Evolutionary conservation across 2,888 invertebrate species (phyloP).

Genomic region (Drosophila borborema): DNA sequence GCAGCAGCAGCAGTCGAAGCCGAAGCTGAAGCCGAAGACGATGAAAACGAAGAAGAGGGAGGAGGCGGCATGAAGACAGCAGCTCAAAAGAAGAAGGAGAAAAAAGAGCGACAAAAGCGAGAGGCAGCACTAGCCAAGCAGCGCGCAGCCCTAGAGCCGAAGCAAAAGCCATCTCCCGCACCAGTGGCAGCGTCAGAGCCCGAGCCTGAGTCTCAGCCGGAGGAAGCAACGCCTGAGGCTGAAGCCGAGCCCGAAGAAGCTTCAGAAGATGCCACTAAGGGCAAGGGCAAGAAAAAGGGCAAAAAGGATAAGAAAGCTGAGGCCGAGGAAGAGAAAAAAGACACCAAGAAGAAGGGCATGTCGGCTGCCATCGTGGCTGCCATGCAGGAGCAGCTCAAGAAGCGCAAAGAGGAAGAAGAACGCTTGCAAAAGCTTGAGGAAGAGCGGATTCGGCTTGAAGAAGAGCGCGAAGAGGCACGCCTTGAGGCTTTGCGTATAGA

Average conservation of each 20-base stretch:
- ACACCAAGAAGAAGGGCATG: conserved; percentile 89
- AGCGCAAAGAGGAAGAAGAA: conserved; percentile 95
- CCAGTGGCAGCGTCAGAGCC: conserved; percentile 42
- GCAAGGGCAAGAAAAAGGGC: conserved; percentile 85
- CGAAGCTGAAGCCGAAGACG: conserved; percentile 64
- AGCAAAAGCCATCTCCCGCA: conserved; percentile 76
- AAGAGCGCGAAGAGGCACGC: conserved; percentile 90
- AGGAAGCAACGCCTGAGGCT: conserved; percentile 19
- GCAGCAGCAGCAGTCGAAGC: conserved; percentile 32
- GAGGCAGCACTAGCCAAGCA: conserved; percentile 86
- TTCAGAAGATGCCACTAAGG: conserved; percentile 63
- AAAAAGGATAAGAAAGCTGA: conserved; percentile 85
- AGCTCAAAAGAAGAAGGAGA: conserved; percentile 95
- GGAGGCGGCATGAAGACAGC: conserved; percentile 90
- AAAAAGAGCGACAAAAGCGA: conserved; percentile 92
- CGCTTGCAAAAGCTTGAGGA: conserved; percentile 90
- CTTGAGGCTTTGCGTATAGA: conserved; percentile 92
- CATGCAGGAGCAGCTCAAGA: conserved; percentile 96
- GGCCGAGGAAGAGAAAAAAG: conserved; percentile 86
- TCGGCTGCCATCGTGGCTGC: conserved; percentile 94
- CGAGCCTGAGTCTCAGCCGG: conserved; percentile 53
- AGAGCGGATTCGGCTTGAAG: conserved; percentile 90
- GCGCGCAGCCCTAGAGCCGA: conserved; percentile 83
- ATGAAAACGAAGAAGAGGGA: conserved; percentile 87
- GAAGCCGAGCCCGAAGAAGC: conserved; percentile 62